Base-by-base conservation (phyloP, 1,140 invertebrate genomes). In the Cryptotermes secundus region DNA sequence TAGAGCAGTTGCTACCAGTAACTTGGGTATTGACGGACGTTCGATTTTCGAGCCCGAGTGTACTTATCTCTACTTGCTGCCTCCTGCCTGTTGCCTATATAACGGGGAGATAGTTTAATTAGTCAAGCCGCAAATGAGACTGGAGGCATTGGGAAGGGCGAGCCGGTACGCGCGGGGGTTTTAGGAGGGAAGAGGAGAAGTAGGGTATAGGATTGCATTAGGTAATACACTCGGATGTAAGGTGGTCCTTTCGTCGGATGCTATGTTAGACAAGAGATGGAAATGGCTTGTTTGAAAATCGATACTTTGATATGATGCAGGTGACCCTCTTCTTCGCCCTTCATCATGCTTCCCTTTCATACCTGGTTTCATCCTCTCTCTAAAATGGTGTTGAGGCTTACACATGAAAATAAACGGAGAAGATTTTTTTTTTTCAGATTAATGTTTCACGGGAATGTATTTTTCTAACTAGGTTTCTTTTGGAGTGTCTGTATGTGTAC, bases 171-270 rank as follows among this genome's bases (percentile, higher is more conserved):
- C 38, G 38, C 38, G 38, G 38, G 38, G 38, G 9, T 42, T 42
- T n/a, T 6, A 72, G 31, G 59, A 31, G n/a, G 59, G 59, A 26
- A 26, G 59, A 31, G 59, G 59, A 72, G 59, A 72, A 72, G 59
- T 72, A 72, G 59, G 59, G 59, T 72, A 72, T 72, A 72, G 59
- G 59, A 72, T 72, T 72, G 59, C 59, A 72, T 72, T 72, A 72
- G 59, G 59, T 72, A 72, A 72, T 72, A 72, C 59, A 72, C 59
- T 72, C 59, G 7, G 59, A 72, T 72, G 59, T 72, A 72, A 72
- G 59, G 59, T 31, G 59, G 26, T 72, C 59, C 59, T 72, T 72
- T n/a, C 59, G 7, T 72, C 4, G 59, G 59, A 72, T 72, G 59
- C 26, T 31, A 31, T 72, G 53, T 9, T 72, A 72, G 59, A 72